Evolutionary conservation across 2,888 invertebrate species (phyloP).

Genomic region (Tetragonula carbonaria): DNA sequence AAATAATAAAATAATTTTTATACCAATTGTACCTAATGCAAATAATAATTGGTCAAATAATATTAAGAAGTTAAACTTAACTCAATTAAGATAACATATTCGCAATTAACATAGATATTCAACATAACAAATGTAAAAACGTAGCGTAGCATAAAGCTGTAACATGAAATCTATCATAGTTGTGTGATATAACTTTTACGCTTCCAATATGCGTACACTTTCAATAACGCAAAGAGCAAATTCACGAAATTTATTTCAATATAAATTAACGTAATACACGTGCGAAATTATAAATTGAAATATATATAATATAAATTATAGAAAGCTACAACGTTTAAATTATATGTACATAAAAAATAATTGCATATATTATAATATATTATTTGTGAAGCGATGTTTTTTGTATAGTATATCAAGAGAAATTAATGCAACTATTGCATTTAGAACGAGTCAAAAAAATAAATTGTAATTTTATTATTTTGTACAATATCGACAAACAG

Average conservation of each 20-base stretch:
- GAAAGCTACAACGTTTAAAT: not conserved
- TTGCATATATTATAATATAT: not conserved
- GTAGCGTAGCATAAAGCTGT: not conserved
- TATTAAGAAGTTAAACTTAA: not conserved
- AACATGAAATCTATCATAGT: not conserved
- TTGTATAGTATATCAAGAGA: not conserved
- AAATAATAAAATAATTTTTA: not conserved
- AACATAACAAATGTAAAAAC: not conserved
- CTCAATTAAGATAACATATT: not conserved
- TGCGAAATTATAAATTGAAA: no score
- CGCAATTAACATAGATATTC: not conserved
- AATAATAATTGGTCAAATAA: not conserved
- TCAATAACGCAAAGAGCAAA: not conserved
- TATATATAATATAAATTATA: not conserved
- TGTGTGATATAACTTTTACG: not conserved
- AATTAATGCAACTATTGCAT: slow-evolving; percentile 9
- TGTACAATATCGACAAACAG: not conserved
- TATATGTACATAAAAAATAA: slow-evolving; percentile 10
- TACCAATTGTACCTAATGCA: not conserved
- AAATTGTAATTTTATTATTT: not conserved
- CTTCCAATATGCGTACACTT: not conserved
- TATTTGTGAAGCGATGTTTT: not conserved
- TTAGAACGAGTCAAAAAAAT: not conserved
- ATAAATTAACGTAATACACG: not conserved
- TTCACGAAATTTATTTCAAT: slow-evolving; percentile 3